Percentiles rank a stretch among this genome's conserved stretches.
Conservation (phyloP, 2,888 invertebrate genomes). For the Malacosoma neustria region DNA sequence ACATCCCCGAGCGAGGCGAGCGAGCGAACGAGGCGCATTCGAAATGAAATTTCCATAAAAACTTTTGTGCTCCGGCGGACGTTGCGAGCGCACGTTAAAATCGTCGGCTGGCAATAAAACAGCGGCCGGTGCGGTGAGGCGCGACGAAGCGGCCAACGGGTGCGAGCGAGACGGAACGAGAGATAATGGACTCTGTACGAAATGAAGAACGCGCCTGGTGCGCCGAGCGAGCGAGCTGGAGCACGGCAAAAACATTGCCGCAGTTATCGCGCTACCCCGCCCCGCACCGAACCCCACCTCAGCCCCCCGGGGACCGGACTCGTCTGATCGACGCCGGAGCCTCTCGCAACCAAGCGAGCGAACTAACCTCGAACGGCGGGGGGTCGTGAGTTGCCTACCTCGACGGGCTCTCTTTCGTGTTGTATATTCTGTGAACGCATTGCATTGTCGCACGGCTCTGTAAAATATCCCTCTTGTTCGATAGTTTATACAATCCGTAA, state of each 20-base stretch:
- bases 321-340: constrained; percentile 61
- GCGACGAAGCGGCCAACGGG: constrained; percentile 54
- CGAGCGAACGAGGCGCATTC: constrained; percentile 68
- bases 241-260: constrained; percentile 70
- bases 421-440: constrained; percentile 35
- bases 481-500: too few relatives aligned
- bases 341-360: constrained; percentile 59
- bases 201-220: constrained; percentile 69
- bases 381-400: constrained; percentile 61
- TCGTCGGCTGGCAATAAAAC: constrained; percentile 75
- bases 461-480: constrained; percentile 47
- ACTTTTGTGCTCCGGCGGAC: constrained; percentile 74
- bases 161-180: constrained; percentile 55
- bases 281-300: constrained; percentile 19
- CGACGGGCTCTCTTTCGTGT: constrained; percentile 45
- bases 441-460: constrained; percentile 29
- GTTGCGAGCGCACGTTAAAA: constrained; percentile 76
- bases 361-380: constrained; percentile 68
- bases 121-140: constrained; percentile 72
- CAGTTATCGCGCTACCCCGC: constrained; percentile 56
- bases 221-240: constrained; percentile 64
- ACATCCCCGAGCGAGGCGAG: constrained; percentile 66
- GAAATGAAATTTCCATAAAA: constrained; percentile 76
- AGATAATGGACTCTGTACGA: constrained; percentile 71
- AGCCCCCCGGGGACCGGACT: constrained; percentile 42